phyloP scores from a whole-genome alignment of 2,797 vertebrate species.

The Sphaeramia orbicularis region DNA sequence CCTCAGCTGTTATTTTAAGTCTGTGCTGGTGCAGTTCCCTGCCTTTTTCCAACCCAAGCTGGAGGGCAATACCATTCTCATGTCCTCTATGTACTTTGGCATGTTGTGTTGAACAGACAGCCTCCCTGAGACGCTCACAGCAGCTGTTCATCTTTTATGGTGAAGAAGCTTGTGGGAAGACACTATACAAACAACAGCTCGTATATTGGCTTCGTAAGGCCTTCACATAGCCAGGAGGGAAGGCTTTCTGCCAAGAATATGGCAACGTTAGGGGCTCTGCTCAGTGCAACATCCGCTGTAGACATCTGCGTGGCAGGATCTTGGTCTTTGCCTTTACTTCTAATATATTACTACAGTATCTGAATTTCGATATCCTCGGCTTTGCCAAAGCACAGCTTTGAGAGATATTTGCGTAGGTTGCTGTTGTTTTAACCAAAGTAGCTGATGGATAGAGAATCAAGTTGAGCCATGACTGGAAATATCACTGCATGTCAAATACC shows the following conservation, averaged over 20 bases:
- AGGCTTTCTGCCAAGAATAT: conserved; percentile 25
- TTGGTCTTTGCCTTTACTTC: not conserved
- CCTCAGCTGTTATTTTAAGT: not conserved
- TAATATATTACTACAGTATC: conserved; percentile 4
- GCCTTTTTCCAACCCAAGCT: conserved; percentile 5
- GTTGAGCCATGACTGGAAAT: not conserved
- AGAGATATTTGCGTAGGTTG: conserved; percentile 7
- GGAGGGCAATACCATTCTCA: conserved; percentile 18
- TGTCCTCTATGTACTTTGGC: conserved; percentile 37
- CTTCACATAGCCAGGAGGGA: conserved; percentile 14
- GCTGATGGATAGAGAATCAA: not conserved
- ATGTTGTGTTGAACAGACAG: conserved; percentile 24
- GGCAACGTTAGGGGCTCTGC: conserved; percentile 13
- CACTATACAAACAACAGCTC: conserved; percentile 47
- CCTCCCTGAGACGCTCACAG: conserved; percentile 37
- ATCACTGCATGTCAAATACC: too few relatives aligned
- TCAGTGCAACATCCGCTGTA: conserved; percentile 1
- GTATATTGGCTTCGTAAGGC: not conserved
- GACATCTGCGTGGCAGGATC: conserved; percentile 15
- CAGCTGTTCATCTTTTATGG: conserved; percentile 53
- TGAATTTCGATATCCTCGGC: not conserved
- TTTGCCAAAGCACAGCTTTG: not conserved
- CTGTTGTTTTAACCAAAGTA: not conserved
- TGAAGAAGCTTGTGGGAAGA: conserved; percentile 27
- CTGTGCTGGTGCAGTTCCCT: not conserved